phyloP scores from a whole-genome alignment of 2,888 invertebrate species.

The Tridacna gigas region DNA sequence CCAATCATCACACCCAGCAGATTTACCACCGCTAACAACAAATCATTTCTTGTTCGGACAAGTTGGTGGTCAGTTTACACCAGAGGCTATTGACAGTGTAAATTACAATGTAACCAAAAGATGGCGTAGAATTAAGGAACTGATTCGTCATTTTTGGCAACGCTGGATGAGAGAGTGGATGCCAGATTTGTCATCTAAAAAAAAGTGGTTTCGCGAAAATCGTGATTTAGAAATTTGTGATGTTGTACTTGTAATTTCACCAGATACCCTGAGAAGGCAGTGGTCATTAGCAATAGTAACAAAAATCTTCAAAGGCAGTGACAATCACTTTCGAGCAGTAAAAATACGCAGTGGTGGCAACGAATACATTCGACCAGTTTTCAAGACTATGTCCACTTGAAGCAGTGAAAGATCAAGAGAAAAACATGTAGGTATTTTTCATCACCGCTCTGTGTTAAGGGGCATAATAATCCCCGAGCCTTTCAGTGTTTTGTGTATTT shows the following conservation, averaged over 20 bases:
- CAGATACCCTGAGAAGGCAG: slow-evolving; percentile 38
- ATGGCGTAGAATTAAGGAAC: slow-evolving; percentile 52
- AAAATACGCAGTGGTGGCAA: slow-evolving; percentile 23
- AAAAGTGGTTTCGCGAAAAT: slow-evolving; percentile 39
- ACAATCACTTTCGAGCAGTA: slow-evolving; percentile 39
- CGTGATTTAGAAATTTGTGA: slow-evolving; percentile 41
- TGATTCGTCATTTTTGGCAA: slow-evolving; percentile 48
- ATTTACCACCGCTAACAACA: slow-evolving; percentile 12
- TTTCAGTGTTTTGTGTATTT: too few species aligned
- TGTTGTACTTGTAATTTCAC: slow-evolving; percentile 44
- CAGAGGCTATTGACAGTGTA: slow-evolving; percentile 30
- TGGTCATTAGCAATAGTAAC: slow-evolving; percentile 53
- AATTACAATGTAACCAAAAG: neutral
- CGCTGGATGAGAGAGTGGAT: slow-evolving; percentile 54
- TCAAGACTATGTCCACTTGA: slow-evolving; percentile 41
- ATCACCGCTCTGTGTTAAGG: neutral
- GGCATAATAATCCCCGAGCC: slow-evolving; percentile 4
- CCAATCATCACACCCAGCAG: slow-evolving; percentile 26
- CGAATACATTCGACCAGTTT: slow-evolving; percentile 31
- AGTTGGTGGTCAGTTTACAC: slow-evolving; percentile 51
- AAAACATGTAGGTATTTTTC: neutral
- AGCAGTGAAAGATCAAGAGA: neutral
- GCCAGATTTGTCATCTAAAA: slow-evolving; percentile 30
- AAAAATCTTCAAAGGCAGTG: slow-evolving; percentile 36
- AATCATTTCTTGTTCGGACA: slow-evolving; percentile 45